phyloP scores from a whole-genome alignment of 2,888 invertebrate genomes.

The Andrena camellia region DNA sequence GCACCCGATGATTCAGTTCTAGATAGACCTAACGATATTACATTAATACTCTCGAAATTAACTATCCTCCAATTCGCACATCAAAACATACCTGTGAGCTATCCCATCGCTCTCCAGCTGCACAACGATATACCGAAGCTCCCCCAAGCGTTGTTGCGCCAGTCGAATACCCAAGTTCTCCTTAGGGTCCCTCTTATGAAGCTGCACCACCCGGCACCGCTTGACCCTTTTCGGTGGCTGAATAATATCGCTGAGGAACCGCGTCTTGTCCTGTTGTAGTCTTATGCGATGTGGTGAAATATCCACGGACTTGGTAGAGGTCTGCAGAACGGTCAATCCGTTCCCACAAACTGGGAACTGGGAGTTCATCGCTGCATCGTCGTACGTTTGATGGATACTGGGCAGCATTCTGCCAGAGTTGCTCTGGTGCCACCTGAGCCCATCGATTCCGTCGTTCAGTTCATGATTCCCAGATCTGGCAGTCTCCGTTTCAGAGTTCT shows the following conservation, averaged over 20 bases:
- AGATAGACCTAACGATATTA: too few species aligned
- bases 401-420: conserved; percentile 81
- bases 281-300: conserved; percentile 78
- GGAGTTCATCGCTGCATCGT: conserved; percentile 52
- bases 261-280: conserved; percentile 82
- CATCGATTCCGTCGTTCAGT: conserved; percentile 75
- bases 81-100: conserved; percentile 84
- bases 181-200: conserved; percentile 89
- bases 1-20: too few species aligned
- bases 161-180: conserved; percentile 91
- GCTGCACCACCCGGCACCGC: conserved; percentile 88
- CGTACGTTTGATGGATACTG: conserved; percentile 79
- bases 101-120: conserved; percentile 86
- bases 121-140: conserved; percentile 83
- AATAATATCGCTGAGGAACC: conserved; percentile 82
- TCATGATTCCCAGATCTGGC: conserved; percentile 54
- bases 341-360: conserved; percentile 61
- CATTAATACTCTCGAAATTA: too few species aligned
- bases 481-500: conserved; percentile 42
- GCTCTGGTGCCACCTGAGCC: conserved; percentile 82
- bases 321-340: conserved; percentile 34
- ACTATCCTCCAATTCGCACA: too few species aligned
- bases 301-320: conserved; percentile 49
- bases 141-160: conserved; percentile 87
- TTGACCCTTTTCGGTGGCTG: conserved; percentile 83